phyloP scores from a whole-genome alignment of 2,113 vertebrate species.

The Corythornis vintsioides region DNA sequence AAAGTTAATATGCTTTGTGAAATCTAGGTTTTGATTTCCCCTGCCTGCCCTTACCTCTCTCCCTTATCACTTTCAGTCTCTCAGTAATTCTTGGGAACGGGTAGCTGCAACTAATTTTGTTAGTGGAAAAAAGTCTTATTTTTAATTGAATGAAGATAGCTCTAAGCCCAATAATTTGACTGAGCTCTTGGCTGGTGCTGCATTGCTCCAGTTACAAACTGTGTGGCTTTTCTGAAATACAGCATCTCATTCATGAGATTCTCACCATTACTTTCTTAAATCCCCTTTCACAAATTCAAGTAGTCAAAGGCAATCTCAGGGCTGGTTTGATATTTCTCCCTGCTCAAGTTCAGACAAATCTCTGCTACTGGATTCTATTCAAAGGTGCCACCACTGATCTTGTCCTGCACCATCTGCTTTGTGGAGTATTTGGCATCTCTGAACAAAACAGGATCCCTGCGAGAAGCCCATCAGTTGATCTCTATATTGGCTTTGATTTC shows the following conservation, averaged over 20 bases:
- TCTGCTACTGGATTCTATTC: background rate
- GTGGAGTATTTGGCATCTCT: background rate
- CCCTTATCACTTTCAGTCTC: background rate
- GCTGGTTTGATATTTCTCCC: background rate
- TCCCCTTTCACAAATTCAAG: background rate
- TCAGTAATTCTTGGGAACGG: background rate
- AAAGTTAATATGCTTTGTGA: background rate
- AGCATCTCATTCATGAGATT: background rate
- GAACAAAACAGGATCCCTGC: background rate
- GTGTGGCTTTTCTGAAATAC: background rate
- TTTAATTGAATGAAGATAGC: background rate
- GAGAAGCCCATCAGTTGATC: background rate
- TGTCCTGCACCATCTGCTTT: background rate
- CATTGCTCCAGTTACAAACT: rapidly evolving
- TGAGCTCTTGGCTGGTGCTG: background rate
- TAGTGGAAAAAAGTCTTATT: background rate
- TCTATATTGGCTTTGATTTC: background rate
- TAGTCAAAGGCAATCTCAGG: background rate
- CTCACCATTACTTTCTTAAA: background rate
- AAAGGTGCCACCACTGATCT: background rate
- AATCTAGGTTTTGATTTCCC: background rate
- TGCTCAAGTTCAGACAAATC: background rate
- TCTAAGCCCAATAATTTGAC: background rate
- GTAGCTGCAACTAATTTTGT: background rate
- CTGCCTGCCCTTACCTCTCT: background rate